Percentiles rank a stretch among this genome's conserved stretches.
Conservation (phyloP, 1,140 invertebrate genomes). For the Diuraphis noxia region DNA sequence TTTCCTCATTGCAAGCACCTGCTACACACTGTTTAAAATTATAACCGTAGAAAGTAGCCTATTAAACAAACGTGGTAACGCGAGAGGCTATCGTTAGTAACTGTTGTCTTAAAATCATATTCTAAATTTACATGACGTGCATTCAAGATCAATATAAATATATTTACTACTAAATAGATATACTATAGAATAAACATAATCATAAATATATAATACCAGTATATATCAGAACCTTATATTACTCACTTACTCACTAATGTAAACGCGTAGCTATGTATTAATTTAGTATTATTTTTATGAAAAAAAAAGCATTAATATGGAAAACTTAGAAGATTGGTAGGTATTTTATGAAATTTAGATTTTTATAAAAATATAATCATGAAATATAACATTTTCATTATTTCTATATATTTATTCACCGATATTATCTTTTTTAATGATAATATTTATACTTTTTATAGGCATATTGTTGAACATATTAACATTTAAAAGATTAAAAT, state of each 20-base stretch:
- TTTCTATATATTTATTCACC: not conserved
- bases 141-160: not conserved
- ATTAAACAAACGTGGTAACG: constrained; percentile 17
- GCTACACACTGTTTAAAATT: constrained; percentile 4
- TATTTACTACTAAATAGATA: not conserved
- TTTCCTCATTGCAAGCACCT: not conserved
- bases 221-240: no score
- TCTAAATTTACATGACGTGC: not conserved
- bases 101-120: not conserved
- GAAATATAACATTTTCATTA: no score
- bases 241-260: no score
- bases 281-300: no score
- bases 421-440: not conserved
- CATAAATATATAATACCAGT: no score
- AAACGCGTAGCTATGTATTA: no score
- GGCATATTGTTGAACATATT: no score
- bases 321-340: not conserved
- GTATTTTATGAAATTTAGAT: not conserved
- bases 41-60: not conserved
- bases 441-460: no score
- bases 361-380: no score
- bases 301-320: no score
- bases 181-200: not conserved
- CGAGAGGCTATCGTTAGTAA: not conserved
- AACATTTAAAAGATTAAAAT: no score